Evolutionary conservation across 2,888 invertebrate genomes (phyloP).

Genomic region (Eurytoma adleriae): DNA sequence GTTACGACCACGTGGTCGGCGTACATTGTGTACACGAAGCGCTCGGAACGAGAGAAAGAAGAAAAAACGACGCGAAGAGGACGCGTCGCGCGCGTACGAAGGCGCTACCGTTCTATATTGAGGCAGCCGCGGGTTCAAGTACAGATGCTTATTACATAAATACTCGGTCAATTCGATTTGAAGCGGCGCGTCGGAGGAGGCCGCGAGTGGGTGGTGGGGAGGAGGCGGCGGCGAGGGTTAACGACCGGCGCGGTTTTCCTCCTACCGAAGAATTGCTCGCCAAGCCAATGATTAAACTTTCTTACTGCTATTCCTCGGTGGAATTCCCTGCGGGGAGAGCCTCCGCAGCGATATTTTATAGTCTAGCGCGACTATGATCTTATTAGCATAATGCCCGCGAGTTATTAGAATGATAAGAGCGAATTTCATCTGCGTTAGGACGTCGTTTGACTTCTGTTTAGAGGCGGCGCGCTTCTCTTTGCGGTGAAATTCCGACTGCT

Average conservation of each 20-base stretch:
- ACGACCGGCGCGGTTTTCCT: not conserved
- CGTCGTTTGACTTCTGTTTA: not conserved
- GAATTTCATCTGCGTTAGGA: not conserved
- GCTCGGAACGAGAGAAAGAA: not conserved
- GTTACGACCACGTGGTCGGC: not conserved
- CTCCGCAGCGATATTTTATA: conserved; percentile 8
- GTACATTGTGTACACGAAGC: not conserved
- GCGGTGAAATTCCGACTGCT: not conserved
- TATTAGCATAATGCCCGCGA: conserved; percentile 12
- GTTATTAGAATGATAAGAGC: conserved; percentile 11
- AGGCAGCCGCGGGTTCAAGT: conserved; percentile 45
- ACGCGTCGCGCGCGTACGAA: not conserved
- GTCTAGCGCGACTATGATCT: conserved; percentile 23
- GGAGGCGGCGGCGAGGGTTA: no score
- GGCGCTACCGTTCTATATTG: conserved; percentile 35
- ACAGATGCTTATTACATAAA: conserved; percentile 45
- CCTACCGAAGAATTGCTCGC: conserved; percentile 5
- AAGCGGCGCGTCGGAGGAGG: conserved; percentile 6
- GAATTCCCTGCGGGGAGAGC: not conserved
- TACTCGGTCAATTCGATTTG: conserved; percentile 39
- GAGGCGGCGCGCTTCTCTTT: not conserved
- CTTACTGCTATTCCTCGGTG: not conserved
- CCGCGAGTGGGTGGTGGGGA: not conserved
- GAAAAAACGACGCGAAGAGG: no score
- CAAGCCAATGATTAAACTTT: conserved; percentile 26